A percentile compares a stretch with the other conserved stretches of the same genome.
These are phyloP conservation scores for Drosophila ficusphila DNA, from an alignment of 1,140 invertebrate species.

Conservation along the genomic window DNA sequence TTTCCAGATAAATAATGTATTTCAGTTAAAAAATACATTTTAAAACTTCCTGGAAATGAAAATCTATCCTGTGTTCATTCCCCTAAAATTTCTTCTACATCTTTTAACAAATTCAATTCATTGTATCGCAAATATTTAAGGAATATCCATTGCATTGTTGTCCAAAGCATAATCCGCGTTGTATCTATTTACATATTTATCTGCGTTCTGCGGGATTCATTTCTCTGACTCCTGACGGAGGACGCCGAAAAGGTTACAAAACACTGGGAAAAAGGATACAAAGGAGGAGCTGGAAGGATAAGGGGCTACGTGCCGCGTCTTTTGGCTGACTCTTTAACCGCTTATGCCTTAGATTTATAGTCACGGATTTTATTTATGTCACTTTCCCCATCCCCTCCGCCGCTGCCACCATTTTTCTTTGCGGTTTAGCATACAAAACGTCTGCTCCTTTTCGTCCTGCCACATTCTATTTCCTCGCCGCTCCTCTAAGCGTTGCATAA, in stretches of 20 bases:
- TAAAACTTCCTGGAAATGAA: neutral
- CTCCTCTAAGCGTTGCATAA: conserved; percentile 61
- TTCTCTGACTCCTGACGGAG: conserved; percentile 9
- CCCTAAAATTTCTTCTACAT: too few relatives aligned
- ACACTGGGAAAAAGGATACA: neutral
- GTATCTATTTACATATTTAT: conserved; percentile 82
- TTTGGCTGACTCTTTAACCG: conserved; percentile 69
- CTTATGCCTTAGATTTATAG: conserved; percentile 78
- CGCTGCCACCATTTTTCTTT: conserved; percentile 58
- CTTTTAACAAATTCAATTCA: neutral
- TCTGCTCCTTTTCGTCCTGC: conserved; percentile 4
- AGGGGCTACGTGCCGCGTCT: conserved; percentile 43
- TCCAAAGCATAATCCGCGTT: conserved; percentile 69
- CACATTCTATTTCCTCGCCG: conserved; percentile 11
- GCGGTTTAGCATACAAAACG: conserved; percentile 67
- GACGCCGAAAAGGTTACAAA: neutral
- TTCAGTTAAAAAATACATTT: too few relatives aligned
- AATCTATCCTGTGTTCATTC: too few relatives aligned
- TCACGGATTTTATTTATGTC: conserved; percentile 81
- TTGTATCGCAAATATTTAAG: conserved; percentile 2
- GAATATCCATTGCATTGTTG: conserved; percentile 46
- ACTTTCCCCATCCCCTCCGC: conserved; percentile 48
- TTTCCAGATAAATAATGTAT: too few relatives aligned
- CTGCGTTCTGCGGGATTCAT: conserved; percentile 56
- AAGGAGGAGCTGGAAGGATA: neutral